These are phyloP conservation scores for Lucifuga dentata DNA, from an alignment of 2,113 vertebrate genomes.

Conservation along the genomic window DNA sequence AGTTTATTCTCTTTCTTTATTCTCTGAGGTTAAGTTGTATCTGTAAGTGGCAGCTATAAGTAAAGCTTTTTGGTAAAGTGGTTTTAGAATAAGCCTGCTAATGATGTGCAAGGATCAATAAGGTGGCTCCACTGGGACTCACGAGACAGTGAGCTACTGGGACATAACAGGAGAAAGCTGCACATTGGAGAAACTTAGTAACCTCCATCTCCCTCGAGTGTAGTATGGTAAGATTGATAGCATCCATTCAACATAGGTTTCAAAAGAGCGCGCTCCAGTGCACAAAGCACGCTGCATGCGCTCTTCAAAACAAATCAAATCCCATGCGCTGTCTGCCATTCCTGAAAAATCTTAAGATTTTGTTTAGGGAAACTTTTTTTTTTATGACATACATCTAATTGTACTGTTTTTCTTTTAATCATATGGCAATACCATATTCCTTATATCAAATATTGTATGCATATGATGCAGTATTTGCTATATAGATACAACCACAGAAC, in stretches of 20 bases:
- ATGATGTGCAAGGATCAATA: slow-evolving; percentile 84
- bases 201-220: slow-evolving; percentile 73
- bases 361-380: slow-evolving; percentile 5
- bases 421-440: background rate
- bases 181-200: slow-evolving; percentile 76
- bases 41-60: slow-evolving; percentile 38
- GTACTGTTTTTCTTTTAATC: slow-evolving; percentile 22
- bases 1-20: too few species aligned
- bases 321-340: background rate
- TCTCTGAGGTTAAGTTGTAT: slow-evolving; percentile 46
- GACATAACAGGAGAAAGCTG: slow-evolving; percentile 78
- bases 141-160: slow-evolving; percentile 79
- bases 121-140: slow-evolving; percentile 73
- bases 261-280: slow-evolving; percentile 37
- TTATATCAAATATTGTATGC: slow-evolving; percentile 2
- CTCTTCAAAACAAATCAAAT: slow-evolving; percentile 39
- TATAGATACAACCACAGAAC: slow-evolving; percentile 40
- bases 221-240: slow-evolving; percentile 70
- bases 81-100: slow-evolving; percentile 81
- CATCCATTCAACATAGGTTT: slow-evolving; percentile 66
- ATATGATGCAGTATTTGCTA: slow-evolving; percentile 54
- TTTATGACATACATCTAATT: slow-evolving; percentile 1
- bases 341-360: slow-evolving; percentile 3
- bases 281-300: slow-evolving; percentile 19
- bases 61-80: slow-evolving; percentile 74